phyloP scores from a whole-genome alignment of 2,888 invertebrate species.

The Drosophila barbarae region DNA sequence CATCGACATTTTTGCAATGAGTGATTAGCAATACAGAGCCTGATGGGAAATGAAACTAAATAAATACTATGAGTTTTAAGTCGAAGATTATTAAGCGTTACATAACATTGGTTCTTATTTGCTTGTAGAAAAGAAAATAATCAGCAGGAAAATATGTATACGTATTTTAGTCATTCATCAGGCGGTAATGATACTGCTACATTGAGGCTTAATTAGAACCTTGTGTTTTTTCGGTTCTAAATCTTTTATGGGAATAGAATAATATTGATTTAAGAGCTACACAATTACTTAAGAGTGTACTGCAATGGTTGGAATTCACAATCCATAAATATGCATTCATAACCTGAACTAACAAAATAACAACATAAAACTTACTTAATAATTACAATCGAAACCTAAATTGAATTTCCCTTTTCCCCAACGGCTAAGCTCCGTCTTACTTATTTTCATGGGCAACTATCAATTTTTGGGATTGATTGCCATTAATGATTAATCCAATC shows the following conservation, averaged over 20 bases:
- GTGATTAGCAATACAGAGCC: background rate
- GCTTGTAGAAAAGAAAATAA: too few relatives aligned
- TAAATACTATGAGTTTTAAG: background rate
- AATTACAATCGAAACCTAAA: slow-evolving; percentile 1
- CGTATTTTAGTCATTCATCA: background rate
- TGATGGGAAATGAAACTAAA: background rate
- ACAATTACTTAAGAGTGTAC: background rate
- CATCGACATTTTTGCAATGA: background rate
- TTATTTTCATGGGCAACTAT: slow-evolving; percentile 11
- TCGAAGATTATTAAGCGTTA: background rate
- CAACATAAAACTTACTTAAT: background rate
- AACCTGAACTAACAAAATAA: background rate
- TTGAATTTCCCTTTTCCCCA: slow-evolving; percentile 3
- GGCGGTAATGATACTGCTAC: background rate
- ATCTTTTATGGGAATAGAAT: background rate
- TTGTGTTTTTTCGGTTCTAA: too few relatives aligned
- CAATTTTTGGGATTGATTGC: slow-evolving; percentile 40
- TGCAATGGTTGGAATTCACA: too few relatives aligned
- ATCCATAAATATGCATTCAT: too few relatives aligned
- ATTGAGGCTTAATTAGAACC: background rate
- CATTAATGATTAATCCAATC: slow-evolving; percentile 44
- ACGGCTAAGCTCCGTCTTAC: background rate
- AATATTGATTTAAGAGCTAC: background rate
- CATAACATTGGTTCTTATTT: too few relatives aligned
- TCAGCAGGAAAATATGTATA: background rate